These are phyloP conservation scores for Epirrita christyi DNA, from an alignment of 2,888 invertebrate species.

Conservation along the genomic window DNA sequence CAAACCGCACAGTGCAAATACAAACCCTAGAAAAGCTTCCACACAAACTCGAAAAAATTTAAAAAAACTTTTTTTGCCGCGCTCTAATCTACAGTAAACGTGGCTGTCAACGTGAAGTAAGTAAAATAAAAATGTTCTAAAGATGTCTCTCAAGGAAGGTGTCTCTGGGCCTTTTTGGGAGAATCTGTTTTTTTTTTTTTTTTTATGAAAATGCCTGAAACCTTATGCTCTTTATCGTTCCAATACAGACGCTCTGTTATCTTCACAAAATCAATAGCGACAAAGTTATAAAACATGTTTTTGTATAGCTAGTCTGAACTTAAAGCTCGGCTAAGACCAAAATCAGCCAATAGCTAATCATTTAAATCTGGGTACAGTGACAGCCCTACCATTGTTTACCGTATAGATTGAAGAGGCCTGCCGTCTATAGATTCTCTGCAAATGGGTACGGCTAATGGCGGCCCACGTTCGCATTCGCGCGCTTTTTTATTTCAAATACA, in stretches of 20 bases:
- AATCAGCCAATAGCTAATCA: constrained; percentile 27
- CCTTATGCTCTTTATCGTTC: background rate
- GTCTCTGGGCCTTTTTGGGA: too few species aligned
- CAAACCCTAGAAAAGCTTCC: background rate
- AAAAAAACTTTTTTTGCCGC: too few species aligned
- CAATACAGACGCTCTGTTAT: background rate
- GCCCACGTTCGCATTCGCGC: constrained; percentile 76
- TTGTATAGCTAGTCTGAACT: constrained; percentile 6
- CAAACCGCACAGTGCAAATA: constrained; percentile 10
- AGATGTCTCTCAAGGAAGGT: too few species aligned
- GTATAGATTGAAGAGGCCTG: constrained; percentile 78
- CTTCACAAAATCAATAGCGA: constrained; percentile 10
- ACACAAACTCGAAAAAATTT: too few species aligned
- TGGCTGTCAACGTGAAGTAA: too few species aligned
- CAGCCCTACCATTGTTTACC: constrained; percentile 74
- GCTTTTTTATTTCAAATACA: constrained; percentile 73
- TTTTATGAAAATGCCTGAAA: background rate
- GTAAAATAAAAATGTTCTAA: too few species aligned
- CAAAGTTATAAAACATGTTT: too few species aligned
- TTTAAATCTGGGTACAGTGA: constrained; percentile 22
- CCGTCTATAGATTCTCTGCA: constrained; percentile 71
- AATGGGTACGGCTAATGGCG: constrained; percentile 81
- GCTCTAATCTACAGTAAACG: too few species aligned
- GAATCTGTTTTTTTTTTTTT: too few species aligned
- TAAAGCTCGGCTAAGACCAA: constrained; percentile 19